Percentiles rank a stretch among this genome's conserved stretches.
Conservation (phyloP, 2,797 vertebrate genomes). For the Steatocranus sp. region DNA sequence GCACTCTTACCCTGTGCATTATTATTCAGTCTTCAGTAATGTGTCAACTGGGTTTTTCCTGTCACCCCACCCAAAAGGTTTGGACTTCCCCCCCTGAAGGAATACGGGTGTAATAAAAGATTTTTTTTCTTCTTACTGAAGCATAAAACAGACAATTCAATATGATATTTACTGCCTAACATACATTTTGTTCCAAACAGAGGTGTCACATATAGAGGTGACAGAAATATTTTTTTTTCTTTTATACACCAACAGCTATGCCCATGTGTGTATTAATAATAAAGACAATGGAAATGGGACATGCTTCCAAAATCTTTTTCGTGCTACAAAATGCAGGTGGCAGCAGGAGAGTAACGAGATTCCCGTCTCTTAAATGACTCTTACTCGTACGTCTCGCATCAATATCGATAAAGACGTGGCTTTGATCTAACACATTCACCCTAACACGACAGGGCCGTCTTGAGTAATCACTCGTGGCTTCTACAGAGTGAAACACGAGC, state of each 20-base stretch:
- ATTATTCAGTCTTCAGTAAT: neutral
- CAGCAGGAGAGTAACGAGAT: neutral
- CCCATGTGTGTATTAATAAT: neutral
- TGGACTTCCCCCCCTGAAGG: neutral
- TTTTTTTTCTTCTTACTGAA: neutral
- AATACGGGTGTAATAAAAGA: neutral
- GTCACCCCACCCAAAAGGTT: neutral
- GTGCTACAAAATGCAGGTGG: neutral
- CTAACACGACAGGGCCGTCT: neutral
- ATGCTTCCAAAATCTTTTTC: neutral
- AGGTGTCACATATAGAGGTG: neutral
- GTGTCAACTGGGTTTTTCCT: neutral
- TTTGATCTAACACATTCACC: neutral
- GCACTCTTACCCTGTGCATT: neutral
- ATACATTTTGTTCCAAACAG: neutral
- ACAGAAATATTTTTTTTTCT: neutral
- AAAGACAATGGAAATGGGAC: neutral
- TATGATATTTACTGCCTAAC: neutral
- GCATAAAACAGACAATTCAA: neutral
- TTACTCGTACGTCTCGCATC: neutral
- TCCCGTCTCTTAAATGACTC: neutral
- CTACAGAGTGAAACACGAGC: neutral
- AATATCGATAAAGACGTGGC: neutral
- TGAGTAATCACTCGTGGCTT: constrained; percentile 7
- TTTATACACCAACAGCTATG: neutral